Percentiles rank a stretch among this genome's conserved stretches.
Evolutionary conservation across 2,797 vertebrate genomes (phyloP).

Genomic region (Simalia tracyae): DNA sequence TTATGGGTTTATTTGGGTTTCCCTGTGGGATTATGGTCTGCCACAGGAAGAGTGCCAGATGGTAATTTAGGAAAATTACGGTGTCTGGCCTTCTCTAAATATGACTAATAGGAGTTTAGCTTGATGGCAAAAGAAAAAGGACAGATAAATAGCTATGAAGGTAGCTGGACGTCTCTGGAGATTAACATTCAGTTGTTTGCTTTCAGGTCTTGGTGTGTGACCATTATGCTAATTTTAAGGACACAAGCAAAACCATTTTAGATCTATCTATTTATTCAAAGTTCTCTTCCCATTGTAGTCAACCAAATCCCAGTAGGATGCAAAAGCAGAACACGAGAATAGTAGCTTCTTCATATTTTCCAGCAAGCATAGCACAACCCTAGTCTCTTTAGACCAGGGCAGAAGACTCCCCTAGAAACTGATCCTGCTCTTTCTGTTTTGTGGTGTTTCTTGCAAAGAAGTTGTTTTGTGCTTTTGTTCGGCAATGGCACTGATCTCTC

Average conservation of each 20-base stretch:
- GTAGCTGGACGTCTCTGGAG: not conserved
- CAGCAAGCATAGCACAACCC: not conserved
- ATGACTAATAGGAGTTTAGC: not conserved
- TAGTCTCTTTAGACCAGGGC: not conserved
- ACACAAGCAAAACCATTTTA: not conserved
- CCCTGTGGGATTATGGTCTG: constrained; percentile 20
- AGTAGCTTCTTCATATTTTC: not conserved
- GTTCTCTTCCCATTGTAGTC: not conserved
- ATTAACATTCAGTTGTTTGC: not conserved
- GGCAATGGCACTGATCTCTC: not conserved
- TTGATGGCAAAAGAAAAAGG: not conserved
- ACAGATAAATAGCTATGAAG: not conserved
- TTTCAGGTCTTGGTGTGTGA: not conserved
- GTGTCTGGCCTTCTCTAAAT: constrained; percentile 12
- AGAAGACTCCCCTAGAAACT: not conserved
- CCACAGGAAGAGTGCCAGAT: constrained; percentile 10
- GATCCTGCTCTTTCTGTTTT: not conserved
- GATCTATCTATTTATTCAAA: not conserved
- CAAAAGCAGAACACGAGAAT: too few relatives aligned
- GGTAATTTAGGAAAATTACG: constrained; percentile 22
- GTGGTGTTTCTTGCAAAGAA: not conserved
- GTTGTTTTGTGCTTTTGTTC: not conserved
- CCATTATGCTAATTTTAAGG: not conserved
- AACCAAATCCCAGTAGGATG: not conserved
- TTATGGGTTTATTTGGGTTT: constrained; percentile 20